A percentile compares a stretch with the other conserved stretches of the same genome.
phyloP scores from a whole-genome alignment of 2,113 vertebrate species.

The Salminus brasiliensis region DNA sequence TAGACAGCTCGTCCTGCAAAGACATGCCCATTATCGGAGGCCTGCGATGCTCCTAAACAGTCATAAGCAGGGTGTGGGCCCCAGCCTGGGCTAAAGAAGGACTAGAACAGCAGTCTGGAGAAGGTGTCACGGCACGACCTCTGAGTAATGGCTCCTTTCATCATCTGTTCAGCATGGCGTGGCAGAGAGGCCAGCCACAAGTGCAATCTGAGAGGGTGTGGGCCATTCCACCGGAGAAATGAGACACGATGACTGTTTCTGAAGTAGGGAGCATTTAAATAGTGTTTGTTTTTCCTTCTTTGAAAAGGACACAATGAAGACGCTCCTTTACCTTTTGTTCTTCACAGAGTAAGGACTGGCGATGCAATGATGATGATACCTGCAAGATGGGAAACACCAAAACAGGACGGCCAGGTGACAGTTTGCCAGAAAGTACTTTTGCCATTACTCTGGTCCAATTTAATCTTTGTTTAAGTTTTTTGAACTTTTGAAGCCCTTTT shows the following conservation, averaged over 20 bases:
- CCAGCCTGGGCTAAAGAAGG: slow-evolving; percentile 56
- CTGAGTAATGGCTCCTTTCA: slow-evolving; percentile 54
- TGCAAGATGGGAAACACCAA: neutral
- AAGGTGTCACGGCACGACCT: slow-evolving; percentile 57
- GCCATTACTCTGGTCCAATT: no score
- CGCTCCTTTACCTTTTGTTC: neutral
- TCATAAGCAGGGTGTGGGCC: slow-evolving; percentile 65
- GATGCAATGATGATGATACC: no score
- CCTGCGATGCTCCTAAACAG: slow-evolving; percentile 69
- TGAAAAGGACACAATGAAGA: neutral
- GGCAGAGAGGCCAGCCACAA: slow-evolving; percentile 11
- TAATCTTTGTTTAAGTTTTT: no score
- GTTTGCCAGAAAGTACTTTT: no score
- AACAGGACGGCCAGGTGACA: no score
- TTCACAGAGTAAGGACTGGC: neutral
- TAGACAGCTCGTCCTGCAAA: slow-evolving; percentile 53
- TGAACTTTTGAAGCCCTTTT: no score
- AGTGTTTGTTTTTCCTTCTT: neutral
- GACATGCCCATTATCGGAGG: slow-evolving; percentile 70
- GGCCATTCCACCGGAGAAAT: neutral
- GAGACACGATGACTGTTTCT: neutral
- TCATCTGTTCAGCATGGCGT: slow-evolving; percentile 43
- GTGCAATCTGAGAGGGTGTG: slow-evolving; percentile 26
- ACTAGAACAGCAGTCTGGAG: slow-evolving; percentile 55
- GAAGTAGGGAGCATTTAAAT: neutral